Percentiles rank a stretch among this genome's conserved stretches.
Evolutionary conservation across 2,888 invertebrate genomes (phyloP).

Genomic region (Ryuthela nishihirai): DNA sequence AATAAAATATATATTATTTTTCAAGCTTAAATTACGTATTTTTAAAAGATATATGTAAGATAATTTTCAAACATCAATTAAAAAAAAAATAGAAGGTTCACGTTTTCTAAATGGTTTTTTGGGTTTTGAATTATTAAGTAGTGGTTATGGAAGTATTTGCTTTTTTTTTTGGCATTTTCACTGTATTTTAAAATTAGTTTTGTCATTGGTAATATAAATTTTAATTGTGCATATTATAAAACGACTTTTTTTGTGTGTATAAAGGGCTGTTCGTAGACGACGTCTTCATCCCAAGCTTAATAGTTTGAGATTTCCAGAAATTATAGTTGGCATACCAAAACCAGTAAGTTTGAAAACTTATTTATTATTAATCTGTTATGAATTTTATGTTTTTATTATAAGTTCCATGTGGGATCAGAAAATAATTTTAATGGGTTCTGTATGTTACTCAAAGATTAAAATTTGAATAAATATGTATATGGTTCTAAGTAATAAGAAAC

Average conservation of each 20-base stretch:
- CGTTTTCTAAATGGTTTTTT: too few relatives aligned
- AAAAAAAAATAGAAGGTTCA: too few relatives aligned
- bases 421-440: background rate
- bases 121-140: background rate
- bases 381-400: background rate
- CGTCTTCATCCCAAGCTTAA: constrained; percentile 61
- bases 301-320: constrained; percentile 62
- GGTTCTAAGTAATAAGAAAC: too few relatives aligned
- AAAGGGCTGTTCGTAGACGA: constrained; percentile 65
- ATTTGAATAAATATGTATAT: background rate
- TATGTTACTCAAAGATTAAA: constrained; percentile 5
- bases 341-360: constrained; percentile 45
- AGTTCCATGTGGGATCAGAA: too few relatives aligned
- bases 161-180: background rate
- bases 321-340: constrained; percentile 55
- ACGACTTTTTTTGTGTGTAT: too few relatives aligned
- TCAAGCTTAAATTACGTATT: too few relatives aligned
- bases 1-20: too few relatives aligned
- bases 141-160: background rate
- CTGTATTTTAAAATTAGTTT: background rate
- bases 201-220: too few relatives aligned
- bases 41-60: too few relatives aligned
- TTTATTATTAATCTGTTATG: background rate
- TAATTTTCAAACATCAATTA: too few relatives aligned
- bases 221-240: too few relatives aligned